Evolutionary conservation across 1,140 invertebrate species (phyloP).

Genomic region (Eciton burchellii): DNA sequence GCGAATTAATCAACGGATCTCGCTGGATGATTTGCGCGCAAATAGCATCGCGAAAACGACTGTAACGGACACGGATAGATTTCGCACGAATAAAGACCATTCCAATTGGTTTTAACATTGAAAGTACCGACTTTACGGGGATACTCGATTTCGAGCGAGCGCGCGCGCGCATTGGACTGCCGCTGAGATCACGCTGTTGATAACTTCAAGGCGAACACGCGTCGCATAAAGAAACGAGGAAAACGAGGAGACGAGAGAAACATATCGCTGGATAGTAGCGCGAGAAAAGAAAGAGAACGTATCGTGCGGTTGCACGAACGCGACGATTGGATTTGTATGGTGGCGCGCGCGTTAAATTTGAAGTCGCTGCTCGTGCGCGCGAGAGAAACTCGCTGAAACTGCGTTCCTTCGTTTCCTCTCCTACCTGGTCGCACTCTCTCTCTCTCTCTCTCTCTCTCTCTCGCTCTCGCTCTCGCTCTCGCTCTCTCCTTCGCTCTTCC

Average conservation of each 20-base stretch:
- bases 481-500: slow-evolving; percentile 55
- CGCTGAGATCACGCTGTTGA: too few species aligned
- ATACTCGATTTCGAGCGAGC: slow-evolving; percentile 26
- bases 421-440: slow-evolving; percentile 2
- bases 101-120: not conserved
- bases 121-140: slow-evolving; percentile 23
- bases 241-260: not conserved
- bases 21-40: not conserved
- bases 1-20: not conserved
- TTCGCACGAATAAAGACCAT: not conserved
- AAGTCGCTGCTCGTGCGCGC: slow-evolving; percentile 55
- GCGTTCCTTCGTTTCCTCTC: slow-evolving; percentile 35
- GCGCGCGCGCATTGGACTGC: not conserved
- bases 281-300: slow-evolving; percentile 65
- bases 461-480: slow-evolving; percentile 35
- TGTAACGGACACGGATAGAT: not conserved
- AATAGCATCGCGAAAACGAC: not conserved
- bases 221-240: not conserved
- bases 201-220: not conserved
- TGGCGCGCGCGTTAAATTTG: slow-evolving; percentile 56
- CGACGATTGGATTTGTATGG: too few species aligned
- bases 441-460: slow-evolving; percentile 49
- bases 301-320: slow-evolving; percentile 43
- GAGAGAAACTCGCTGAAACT: slow-evolving; percentile 66
- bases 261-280: too few species aligned